phyloP scores from a whole-genome alignment of 37 sponge, comb jelly and placozoan species.

The Theonella swinhoei region DNA sequence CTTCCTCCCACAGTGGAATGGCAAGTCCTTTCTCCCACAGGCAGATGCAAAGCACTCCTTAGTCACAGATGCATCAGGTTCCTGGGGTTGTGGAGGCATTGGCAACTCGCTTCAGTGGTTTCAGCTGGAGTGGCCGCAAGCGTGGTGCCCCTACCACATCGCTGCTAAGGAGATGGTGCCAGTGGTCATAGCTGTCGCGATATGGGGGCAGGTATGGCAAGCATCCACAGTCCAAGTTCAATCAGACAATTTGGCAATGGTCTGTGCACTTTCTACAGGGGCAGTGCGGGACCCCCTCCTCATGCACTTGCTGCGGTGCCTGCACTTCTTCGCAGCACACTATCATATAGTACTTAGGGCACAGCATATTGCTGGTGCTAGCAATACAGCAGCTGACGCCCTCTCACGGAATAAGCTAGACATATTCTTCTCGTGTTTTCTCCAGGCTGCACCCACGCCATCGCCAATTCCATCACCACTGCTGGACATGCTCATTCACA shows the following conservation, averaged over 20 bases:
- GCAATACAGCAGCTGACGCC: background rate
- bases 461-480: background rate
- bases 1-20: constrained; percentile 28
- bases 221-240: background rate
- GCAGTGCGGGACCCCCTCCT: background rate
- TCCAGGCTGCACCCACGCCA: background rate
- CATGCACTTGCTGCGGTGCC: constrained; percentile 21
- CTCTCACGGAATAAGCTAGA: background rate
- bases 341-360: background rate
- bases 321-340: background rate
- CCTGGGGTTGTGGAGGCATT: constrained; percentile 44
- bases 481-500: background rate
- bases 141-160: background rate
- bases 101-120: constrained; percentile 21
- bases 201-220: background rate
- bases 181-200: background rate
- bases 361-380: background rate
- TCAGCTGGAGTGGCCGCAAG: constrained; percentile 15
- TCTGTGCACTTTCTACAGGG: background rate
- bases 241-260: constrained; percentile 2
- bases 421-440: background rate
- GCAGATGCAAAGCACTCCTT: background rate
- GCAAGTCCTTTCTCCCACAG: background rate
- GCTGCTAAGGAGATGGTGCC: constrained; percentile 7
- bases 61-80: constrained; percentile 53